Conservation (phyloP, 2,797 vertebrate genomes). For the Coregonus ussuriensis region DNA sequence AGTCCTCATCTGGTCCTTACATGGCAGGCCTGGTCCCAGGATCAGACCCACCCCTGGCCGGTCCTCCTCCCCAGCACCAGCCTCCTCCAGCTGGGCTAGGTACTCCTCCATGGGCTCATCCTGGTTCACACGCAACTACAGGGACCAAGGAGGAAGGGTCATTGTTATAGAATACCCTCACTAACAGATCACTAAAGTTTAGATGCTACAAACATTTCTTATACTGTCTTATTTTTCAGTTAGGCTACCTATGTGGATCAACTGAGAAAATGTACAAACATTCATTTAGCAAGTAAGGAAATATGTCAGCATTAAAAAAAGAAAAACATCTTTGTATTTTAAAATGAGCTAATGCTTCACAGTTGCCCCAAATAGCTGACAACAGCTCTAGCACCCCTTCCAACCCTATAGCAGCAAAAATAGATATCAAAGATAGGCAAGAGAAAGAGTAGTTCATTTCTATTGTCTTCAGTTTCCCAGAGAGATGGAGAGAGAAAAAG, state of each 20-base stretch:
- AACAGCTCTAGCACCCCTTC: background rate
- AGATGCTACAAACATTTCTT: background rate
- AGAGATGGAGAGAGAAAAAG: background rate
- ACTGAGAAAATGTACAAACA: background rate
- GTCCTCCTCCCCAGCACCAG: slow-evolving; percentile 67
- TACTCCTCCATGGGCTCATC: slow-evolving; percentile 91
- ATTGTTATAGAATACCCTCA: background rate
- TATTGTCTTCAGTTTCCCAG: background rate
- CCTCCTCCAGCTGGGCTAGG: slow-evolving; percentile 74
- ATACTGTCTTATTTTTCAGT: background rate
- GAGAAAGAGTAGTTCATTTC: too few relatives aligned
- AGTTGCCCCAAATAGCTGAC: background rate
- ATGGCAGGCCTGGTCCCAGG: slow-evolving; percentile 83
- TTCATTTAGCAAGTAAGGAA: too few relatives aligned
- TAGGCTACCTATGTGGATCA: background rate
- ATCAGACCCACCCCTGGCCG: slow-evolving; percentile 60
- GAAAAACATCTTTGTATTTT: background rate
- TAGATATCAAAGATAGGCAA: background rate
- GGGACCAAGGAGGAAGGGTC: background rate
- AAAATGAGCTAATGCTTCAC: background rate
- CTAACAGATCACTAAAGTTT: background rate
- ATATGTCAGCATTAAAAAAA: background rate
- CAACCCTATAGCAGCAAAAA: background rate
- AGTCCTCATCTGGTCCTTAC: slow-evolving; percentile 95
- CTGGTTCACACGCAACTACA: slow-evolving; percentile 91